Evolutionary conservation across 2,797 vertebrate genomes (phyloP), one percentile per base, ranked within the genome.

Genomic region (Dipus sagitta): DNA sequence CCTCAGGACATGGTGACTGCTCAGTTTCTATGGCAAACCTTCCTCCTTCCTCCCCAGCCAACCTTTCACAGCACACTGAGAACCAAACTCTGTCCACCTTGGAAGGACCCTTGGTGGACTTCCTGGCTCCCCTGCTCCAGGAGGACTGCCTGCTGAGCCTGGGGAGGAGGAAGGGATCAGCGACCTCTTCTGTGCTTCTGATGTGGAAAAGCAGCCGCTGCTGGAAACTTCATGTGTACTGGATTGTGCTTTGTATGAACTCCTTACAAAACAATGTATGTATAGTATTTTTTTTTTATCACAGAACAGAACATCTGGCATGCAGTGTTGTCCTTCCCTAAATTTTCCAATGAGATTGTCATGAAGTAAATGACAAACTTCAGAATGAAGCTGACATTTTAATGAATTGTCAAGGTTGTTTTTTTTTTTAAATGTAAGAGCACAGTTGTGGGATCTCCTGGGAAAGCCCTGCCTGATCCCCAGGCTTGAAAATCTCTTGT

Each of bases 161-260:
- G 86, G 98, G 8, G 99, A 99, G 86, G 98, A 99, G 28, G 98
- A 99, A 97, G 99, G 99, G 95, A 98, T 99, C 98, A 98, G 98
- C 68, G 99, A 99, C 96, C 98, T 99, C 88, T 99, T 99, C 74
- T 98, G 99, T 90, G 98, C 99, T 87, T 99, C 98, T 0, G 98
- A 99, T 97, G 97, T 99, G 96, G 99, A 99, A 96, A 98, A 98
- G 81, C 97, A 98, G 91, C 98, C 98, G 6, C 32, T 99, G 96
- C 99, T 99, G 97, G 99, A 99, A 95, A 99, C 97, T 98, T 99
- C 96, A 98, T 98, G 95, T 99, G 99, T 98, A 99, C 99, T 98
- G 99, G 99, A 99, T 98, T 97, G 54, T 23, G 84, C 95, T 96
- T 90, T 95, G 96, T 96, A 95, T 93, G 93, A 90, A 90, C 87